Evolutionary conservation across 2,888 invertebrate genomes (phyloP), one percentile per base, ranked within the genome.

Genomic region (Cephus spinipes): DNA sequence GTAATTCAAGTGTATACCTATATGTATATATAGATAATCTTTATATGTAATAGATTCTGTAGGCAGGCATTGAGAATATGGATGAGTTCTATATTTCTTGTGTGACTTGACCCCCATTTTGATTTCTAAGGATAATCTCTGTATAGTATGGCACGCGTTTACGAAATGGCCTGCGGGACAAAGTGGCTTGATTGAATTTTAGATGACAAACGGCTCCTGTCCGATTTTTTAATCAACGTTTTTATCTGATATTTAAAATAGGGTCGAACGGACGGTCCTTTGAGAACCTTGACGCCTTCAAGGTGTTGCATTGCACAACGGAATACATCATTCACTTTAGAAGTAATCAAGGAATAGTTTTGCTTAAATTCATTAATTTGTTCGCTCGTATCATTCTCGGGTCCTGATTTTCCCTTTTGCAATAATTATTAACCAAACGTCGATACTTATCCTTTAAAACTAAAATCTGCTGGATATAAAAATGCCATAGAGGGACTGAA

Each of bases 241-340:
- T 83, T 79, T 81, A 85, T 85, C 80, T 75, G 81, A 81, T 84
- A 85, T 85, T 85, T 84, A 84, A 85, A 85, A 83, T 80, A 79
- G 77, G 77, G 68, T 30, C 76, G 78, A 23, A 15, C 9, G 23
- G 9, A 2, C 55, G 23, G 23, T 2, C 55, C 55, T 55, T 55
- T 55, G 55, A 55, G 55, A 23, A 55, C 55, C 55, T 55, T 55
- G 9, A 55, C 55, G 9, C 23, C 55, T 55, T 55, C 55, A 55
- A 55, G 55, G 55, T 9, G 55, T 23, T 23, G 23, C 55, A 23
- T 55, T 9, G 55, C 55, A 23, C 55, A 55, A 55, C 55, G 55
- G 55, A 55, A 55, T 55, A 55, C 1, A 55, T 2, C 9, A 55
- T 55, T 23, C 23, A 55, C 6, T 23, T 9, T 55, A 15, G 23